Percentiles rank a stretch among this genome's conserved stretches.
phyloP scores from a whole-genome alignment of 2,797 vertebrate genomes.

The Toxotes lorentzi region DNA sequence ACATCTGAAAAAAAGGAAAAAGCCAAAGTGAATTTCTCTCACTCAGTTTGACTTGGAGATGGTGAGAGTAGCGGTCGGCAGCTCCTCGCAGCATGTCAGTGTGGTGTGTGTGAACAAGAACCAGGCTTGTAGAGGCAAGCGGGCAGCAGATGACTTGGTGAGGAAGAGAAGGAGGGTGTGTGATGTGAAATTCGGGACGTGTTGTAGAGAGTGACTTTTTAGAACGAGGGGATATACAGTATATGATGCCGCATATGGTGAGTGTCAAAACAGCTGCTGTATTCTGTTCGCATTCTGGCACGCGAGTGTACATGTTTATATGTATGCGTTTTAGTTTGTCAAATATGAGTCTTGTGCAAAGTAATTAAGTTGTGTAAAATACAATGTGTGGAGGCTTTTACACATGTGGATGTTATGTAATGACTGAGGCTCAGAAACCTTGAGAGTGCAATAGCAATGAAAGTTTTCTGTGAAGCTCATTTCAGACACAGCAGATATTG shows the following conservation, averaged over 20 bases:
- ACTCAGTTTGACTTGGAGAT: conserved; percentile 76
- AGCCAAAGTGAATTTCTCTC: conserved; percentile 79
- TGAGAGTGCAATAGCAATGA: conserved; percentile 55
- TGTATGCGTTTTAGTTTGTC: conserved; percentile 15
- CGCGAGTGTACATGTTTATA: background rate
- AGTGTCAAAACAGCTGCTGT: conserved; percentile 62
- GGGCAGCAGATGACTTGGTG: conserved; percentile 53
- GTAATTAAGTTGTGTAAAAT: conserved; percentile 29
- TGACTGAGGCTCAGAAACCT: conserved; percentile 50
- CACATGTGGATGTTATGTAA: conserved; percentile 70
- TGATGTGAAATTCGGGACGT: conserved; percentile 62
- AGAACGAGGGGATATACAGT: conserved; percentile 45
- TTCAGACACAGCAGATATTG: conserved; percentile 29
- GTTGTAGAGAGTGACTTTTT: conserved; percentile 53
- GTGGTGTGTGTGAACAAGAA: conserved; percentile 42
- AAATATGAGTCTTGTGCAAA: background rate
- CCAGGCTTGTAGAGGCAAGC: conserved; percentile 61
- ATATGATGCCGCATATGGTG: conserved; percentile 75
- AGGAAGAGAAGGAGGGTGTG: conserved; percentile 38
- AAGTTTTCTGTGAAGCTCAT: conserved; percentile 52
- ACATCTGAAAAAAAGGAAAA: conserved; percentile 60
- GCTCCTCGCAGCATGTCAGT: conserved; percentile 52
- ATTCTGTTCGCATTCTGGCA: conserved; percentile 3
- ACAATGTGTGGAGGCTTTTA: conserved; percentile 45
- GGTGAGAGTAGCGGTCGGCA: conserved; percentile 67